Conservation (phyloP, 2,888 invertebrate genomes). For the Cyrtodaria siliqua region DNA sequence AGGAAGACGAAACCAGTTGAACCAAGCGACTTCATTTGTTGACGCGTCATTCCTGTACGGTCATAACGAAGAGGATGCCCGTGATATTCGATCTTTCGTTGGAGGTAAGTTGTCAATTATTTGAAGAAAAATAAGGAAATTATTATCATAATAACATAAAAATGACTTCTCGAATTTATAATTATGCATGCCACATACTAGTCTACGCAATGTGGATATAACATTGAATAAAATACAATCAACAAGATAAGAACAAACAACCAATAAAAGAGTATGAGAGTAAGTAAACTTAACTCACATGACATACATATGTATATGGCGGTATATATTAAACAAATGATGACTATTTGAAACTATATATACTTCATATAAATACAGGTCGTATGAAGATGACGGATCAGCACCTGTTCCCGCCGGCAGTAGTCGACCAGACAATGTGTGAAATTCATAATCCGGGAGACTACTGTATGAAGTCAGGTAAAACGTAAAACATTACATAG, state of each 20-base stretch:
- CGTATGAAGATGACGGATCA: conserved; percentile 57
- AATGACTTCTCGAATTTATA: no score
- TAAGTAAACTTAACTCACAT: no score
- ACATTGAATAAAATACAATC: no score
- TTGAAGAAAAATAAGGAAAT: no score
- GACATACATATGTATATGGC: neutral
- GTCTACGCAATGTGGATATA: no score
- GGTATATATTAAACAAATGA: neutral
- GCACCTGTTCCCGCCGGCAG: conserved; percentile 63
- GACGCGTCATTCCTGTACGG: conserved; percentile 90
- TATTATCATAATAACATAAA: no score
- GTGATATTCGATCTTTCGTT: conserved; percentile 82
- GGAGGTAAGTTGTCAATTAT: conserved; percentile 65
- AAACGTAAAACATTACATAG: neutral
- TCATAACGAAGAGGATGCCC: conserved; percentile 71
- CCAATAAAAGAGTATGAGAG: no score
- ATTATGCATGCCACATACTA: no score
- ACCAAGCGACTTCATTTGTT: conserved; percentile 93
- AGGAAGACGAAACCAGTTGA: conserved; percentile 92
- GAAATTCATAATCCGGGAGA: conserved; percentile 49
- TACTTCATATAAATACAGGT: conserved; percentile 47
- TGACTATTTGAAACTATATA: neutral
- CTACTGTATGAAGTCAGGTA: conserved; percentile 73
- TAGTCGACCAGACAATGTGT: conserved; percentile 53
- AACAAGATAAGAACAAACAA: no score